Conservation (phyloP, 2,888 invertebrate species). For the Pterobdella sp. region DNA sequence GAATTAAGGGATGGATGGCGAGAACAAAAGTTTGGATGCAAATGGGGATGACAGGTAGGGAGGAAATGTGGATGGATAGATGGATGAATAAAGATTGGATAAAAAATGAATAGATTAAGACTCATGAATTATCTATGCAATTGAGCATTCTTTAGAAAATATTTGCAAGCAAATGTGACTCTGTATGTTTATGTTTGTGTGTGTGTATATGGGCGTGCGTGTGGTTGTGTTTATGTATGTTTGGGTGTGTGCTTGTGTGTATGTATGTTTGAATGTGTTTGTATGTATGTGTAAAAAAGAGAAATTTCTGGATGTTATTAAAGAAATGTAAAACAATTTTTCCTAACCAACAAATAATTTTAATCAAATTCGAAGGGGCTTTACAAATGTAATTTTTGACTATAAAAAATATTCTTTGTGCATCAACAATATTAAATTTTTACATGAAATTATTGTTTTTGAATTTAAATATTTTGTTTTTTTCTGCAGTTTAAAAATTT, state of each 20-base stretch:
- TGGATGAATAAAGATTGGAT: conserved; percentile 19
- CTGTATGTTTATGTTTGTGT: too few relatives aligned
- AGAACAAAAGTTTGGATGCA: background rate
- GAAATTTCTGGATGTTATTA: background rate
- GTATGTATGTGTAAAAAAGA: background rate
- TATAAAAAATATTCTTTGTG: too few relatives aligned
- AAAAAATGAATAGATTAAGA: conserved; percentile 1
- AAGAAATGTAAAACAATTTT: background rate
- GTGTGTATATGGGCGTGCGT: too few relatives aligned
- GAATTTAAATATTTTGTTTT: too few relatives aligned
- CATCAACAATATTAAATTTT: too few relatives aligned
- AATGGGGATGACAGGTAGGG: conserved; percentile 7
- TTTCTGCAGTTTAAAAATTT: too few relatives aligned
- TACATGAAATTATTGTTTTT: too few relatives aligned
- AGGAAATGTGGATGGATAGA: background rate
- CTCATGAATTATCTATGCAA: too few relatives aligned
- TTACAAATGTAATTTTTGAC: too few relatives aligned
- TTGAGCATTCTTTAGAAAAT: too few relatives aligned
- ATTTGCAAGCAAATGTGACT: too few relatives aligned
- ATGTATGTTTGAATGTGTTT: background rate
- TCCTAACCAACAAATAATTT: background rate
- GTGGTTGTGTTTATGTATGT: too few relatives aligned
- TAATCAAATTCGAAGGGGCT: background rate
- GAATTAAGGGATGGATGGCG: background rate
- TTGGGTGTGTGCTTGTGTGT: background rate